Conservation (phyloP, 1,140 invertebrate species). For the Drosophila malerkotliana region DNA sequence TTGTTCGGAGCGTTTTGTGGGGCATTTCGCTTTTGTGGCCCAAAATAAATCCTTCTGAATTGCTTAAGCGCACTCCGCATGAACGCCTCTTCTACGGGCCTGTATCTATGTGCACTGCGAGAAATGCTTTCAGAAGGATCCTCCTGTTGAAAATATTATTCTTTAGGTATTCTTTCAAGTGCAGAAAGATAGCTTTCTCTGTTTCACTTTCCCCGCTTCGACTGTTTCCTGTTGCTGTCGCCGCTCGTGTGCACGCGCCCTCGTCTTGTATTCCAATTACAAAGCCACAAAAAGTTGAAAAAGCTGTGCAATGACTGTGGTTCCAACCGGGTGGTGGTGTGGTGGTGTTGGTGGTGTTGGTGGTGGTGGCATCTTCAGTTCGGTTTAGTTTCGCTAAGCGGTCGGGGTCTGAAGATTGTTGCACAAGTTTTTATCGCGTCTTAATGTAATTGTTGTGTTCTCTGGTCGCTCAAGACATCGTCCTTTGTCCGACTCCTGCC, state of each 20-base stretch:
- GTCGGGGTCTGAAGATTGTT: constrained; percentile 60
- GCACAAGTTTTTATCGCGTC: constrained; percentile 82
- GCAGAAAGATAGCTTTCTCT: constrained; percentile 11
- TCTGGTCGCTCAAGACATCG: constrained; percentile 32
- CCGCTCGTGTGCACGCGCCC: constrained; percentile 55
- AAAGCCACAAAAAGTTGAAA: constrained; percentile 83
- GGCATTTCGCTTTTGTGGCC: constrained; percentile 76
- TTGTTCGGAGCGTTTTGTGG: constrained; percentile 71
- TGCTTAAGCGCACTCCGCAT: constrained; percentile 70
- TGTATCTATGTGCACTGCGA: constrained; percentile 18
- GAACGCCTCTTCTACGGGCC: constrained; percentile 56
- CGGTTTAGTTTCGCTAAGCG: constrained; percentile 21
- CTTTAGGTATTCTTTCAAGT: constrained; percentile 15
- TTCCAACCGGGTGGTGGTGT: constrained; percentile 9
- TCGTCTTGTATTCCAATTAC: constrained; percentile 76
- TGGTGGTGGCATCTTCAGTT: constrained; percentile 4
- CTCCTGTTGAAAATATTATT: not conserved
- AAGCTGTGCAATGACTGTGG: constrained; percentile 78
- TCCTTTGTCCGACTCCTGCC: constrained; percentile 6
- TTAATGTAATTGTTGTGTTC: constrained; percentile 83
- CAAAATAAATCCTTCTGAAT: constrained; percentile 81
- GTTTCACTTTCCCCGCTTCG: constrained; percentile 33
- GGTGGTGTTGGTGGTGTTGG: not conserved
- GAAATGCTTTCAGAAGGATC: not conserved
- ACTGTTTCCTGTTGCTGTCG: constrained; percentile 73